Conservation (phyloP, 2,888 invertebrate genomes). For the Rotaria magnacalcarata region DNA sequence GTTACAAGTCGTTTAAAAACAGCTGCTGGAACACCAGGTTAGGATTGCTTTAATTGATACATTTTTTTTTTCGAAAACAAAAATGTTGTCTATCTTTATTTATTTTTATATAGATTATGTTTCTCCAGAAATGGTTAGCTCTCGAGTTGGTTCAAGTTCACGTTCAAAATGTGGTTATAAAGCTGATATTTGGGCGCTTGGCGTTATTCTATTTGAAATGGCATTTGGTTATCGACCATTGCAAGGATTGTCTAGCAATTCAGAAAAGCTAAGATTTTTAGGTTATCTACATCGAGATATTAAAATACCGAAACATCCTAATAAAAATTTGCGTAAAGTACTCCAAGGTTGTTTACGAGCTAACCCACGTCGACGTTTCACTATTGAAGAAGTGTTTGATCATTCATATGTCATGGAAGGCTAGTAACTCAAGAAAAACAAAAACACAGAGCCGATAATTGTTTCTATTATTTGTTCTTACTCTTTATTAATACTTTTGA, state of each 20-base stretch:
- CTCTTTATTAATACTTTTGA: neutral
- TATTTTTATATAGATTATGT: constrained; percentile 14
- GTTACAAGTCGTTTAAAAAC: neutral
- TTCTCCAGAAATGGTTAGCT: neutral
- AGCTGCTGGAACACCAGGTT: constrained; percentile 9
- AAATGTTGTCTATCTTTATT: no score
- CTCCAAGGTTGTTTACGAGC: neutral
- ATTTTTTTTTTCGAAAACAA: no score
- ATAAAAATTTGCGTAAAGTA: neutral
- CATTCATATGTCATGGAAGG: neutral
- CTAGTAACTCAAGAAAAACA: neutral
- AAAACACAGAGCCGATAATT: neutral
- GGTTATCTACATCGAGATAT: neutral
- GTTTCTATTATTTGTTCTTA: neutral
- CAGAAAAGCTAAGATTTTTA: neutral
- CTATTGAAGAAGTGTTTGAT: neutral
- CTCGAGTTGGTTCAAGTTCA: neutral
- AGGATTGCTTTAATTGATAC: no score
- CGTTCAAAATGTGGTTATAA: constrained; percentile 8
- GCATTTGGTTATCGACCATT: constrained; percentile 9
- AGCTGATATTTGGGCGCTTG: neutral
- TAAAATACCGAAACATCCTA: neutral
- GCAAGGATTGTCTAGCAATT: neutral
- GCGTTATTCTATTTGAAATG: constrained; percentile 28
- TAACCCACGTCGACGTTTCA: neutral